These are phyloP conservation scores for Oscheius onirici DNA, from an alignment of 2,888 invertebrate species.

Conservation along the genomic window DNA sequence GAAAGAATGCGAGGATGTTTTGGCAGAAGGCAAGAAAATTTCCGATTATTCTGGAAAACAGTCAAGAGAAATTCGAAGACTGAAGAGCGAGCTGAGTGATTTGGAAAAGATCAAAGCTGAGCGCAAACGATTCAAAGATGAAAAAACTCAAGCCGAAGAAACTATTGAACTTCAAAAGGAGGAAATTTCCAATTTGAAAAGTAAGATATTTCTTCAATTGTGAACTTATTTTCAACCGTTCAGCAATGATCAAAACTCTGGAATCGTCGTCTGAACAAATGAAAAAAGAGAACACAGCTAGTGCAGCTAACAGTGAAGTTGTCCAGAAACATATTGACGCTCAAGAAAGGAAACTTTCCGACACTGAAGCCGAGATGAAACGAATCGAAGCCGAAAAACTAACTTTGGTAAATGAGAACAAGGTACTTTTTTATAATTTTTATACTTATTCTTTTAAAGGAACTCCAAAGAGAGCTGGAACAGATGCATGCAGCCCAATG, in stretches of 20 bases:
- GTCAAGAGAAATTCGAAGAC: slow-evolving; percentile 56
- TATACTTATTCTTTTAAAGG: neutral
- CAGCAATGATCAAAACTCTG: slow-evolving; percentile 35
- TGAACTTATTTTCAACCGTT: neutral
- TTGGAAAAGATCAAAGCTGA: slow-evolving; percentile 41
- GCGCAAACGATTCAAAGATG: slow-evolving; percentile 39
- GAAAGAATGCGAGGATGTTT: slow-evolving; percentile 53
- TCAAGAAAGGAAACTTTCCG: slow-evolving; percentile 31
- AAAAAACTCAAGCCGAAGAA: slow-evolving; percentile 38
- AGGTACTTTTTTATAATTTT: slow-evolving; percentile 1
- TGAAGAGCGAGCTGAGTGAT: slow-evolving; percentile 52
- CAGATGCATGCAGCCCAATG: slow-evolving; percentile 13
- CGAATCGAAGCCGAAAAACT: slow-evolving; percentile 8
- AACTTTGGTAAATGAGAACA: slow-evolving; percentile 24
- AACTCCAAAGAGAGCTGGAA: slow-evolving; percentile 11
- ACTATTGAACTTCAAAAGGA: slow-evolving; percentile 34
- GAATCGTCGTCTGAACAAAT: slow-evolving; percentile 33
- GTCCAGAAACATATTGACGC: slow-evolving; percentile 32
- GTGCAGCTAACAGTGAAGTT: slow-evolving; percentile 33
- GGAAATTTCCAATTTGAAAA: slow-evolving; percentile 32
- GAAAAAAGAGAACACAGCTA: slow-evolving; percentile 35
- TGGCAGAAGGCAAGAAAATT: slow-evolving; percentile 59
- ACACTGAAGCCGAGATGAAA: slow-evolving; percentile 17
- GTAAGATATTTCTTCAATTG: slow-evolving; percentile 10
- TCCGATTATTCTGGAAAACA: slow-evolving; percentile 59